phyloP scores from a whole-genome alignment of 2,113 vertebrate species.

The Pterocles gutturalis region DNA sequence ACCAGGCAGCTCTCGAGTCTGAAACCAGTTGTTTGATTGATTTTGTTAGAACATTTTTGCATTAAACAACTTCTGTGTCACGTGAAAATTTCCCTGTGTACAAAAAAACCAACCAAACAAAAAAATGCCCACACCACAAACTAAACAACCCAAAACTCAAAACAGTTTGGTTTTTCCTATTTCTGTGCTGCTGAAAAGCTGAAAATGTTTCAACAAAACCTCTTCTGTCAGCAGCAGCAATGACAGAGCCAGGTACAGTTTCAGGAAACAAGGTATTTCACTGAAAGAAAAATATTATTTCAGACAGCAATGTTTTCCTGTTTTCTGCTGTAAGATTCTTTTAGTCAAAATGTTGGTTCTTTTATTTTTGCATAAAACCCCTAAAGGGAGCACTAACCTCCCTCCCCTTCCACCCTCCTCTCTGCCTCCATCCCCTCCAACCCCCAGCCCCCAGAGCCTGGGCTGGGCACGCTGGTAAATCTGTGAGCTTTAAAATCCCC shows the following conservation, averaged over 20 bases:
- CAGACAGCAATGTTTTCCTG: neutral
- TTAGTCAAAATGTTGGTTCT: neutral
- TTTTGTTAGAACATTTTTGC: neutral
- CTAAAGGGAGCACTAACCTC: neutral
- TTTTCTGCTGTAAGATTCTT: neutral
- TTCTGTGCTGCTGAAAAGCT: neutral
- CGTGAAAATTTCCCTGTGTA: neutral
- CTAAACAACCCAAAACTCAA: neutral
- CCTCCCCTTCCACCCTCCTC: neutral
- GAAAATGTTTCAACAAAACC: neutral
- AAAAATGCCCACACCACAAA: neutral
- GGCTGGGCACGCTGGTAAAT: neutral
- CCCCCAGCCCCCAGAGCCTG: neutral
- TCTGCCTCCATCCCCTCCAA: neutral
- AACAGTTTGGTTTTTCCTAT: neutral
- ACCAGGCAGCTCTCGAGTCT: neutral
- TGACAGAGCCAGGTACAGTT: neutral
- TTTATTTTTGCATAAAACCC: neutral
- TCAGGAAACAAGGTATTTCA: neutral
- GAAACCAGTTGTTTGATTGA: neutral
- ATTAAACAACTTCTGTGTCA: neutral
- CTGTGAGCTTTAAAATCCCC: neutral
- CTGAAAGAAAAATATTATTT: neutral
- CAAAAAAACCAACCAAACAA: neutral
- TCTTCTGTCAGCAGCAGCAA: neutral